phyloP scores from a whole-genome alignment of 1,140 invertebrate genomes.

The Habropoda laboriosa region DNA sequence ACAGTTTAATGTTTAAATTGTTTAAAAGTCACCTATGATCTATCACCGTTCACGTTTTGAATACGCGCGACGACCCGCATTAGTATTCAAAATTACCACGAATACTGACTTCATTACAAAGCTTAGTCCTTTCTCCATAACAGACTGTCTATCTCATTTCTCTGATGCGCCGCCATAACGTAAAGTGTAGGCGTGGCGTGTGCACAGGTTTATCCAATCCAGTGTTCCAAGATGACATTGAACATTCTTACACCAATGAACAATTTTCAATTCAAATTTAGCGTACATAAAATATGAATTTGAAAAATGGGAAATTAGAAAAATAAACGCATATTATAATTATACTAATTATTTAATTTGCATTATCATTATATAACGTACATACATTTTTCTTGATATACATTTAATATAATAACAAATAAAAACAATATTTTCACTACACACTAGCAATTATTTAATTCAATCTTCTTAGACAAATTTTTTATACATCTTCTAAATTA shows the following conservation, averaged over 20 bases:
- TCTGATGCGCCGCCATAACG: constrained; percentile 58
- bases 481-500: not conserved
- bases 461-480: not conserved
- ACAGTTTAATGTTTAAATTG: not conserved
- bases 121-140: constrained; percentile 38
- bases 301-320: not conserved
- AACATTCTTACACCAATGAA: constrained; percentile 22
- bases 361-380: not conserved
- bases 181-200: constrained; percentile 61
- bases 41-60: constrained; percentile 39
- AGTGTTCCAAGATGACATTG: constrained; percentile 12
- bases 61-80: constrained; percentile 15
- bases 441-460: not conserved
- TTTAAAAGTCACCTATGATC: not conserved
- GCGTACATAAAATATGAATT: not conserved
- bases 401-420: not conserved
- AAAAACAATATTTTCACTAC: not conserved
- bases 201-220: constrained; percentile 52
- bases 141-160: constrained; percentile 53
- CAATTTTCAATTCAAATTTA: constrained; percentile 19
- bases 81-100: constrained; percentile 35
- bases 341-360: constrained; percentile 10
- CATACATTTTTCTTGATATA: not conserved
- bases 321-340: not conserved
- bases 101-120: constrained; percentile 50